phyloP scores from a whole-genome alignment of 1,140 invertebrate genomes.

The Ladona fulva region DNA sequence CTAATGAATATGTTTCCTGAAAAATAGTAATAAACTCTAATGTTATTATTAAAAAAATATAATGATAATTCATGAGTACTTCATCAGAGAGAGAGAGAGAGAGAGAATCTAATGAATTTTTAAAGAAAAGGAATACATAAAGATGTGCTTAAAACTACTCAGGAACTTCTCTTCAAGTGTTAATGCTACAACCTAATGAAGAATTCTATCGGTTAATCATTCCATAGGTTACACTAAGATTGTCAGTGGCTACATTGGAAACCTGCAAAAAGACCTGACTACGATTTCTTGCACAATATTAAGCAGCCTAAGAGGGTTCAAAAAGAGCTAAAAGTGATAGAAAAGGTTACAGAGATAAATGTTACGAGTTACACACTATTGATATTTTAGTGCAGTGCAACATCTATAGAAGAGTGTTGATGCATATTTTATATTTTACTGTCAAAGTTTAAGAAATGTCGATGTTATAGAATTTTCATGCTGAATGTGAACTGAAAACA shows the following conservation, averaged over 20 bases:
- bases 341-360: neutral
- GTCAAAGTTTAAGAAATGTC: neutral
- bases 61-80: no score
- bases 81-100: neutral
- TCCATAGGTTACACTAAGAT: neutral
- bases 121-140: neutral
- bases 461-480: neutral
- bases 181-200: constrained; percentile 1
- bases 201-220: neutral
- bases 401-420: neutral
- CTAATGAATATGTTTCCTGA: constrained; percentile 82
- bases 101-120: neutral
- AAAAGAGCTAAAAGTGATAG: neutral
- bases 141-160: constrained; percentile 9
- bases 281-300: neutral
- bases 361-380: neutral
- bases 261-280: neutral
- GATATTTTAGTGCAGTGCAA: neutral
- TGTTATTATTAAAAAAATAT: no score
- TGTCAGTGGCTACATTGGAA: neutral
- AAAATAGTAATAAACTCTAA: constrained; percentile 23
- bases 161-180: constrained; percentile 1
- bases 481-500: no score
- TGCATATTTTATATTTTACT: neutral
- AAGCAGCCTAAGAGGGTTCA: neutral